These are phyloP conservation scores for Capitulum mitella DNA, from an alignment of 2,888 invertebrate species.

Conservation along the genomic window DNA sequence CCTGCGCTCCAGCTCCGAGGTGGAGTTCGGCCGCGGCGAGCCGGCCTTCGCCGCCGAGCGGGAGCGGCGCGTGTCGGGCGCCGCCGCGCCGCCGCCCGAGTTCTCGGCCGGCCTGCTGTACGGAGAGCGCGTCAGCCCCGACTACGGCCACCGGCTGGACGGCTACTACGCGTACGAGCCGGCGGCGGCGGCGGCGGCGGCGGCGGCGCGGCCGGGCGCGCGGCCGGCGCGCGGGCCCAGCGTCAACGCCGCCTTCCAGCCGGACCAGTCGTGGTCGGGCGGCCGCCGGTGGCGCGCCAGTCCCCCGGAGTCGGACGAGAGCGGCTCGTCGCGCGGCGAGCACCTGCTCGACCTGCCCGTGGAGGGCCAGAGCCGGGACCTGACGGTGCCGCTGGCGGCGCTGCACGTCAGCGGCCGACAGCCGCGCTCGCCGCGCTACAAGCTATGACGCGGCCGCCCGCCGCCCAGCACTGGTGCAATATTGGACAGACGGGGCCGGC, in stretches of 20 bases:
- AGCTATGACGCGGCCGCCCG: not conserved
- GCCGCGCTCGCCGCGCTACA: not conserved
- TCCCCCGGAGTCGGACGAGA: constrained; percentile 20
- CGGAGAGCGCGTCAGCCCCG: constrained; percentile 34
- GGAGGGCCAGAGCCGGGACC: constrained; percentile 11
- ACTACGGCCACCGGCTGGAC: constrained; percentile 29
- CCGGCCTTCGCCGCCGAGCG: not conserved
- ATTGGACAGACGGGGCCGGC: not conserved
- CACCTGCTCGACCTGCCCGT: constrained; percentile 17
- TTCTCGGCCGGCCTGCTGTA: constrained; percentile 34
- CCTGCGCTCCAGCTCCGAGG: not conserved
- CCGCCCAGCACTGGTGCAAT: not conserved
- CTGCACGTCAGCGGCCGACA: not conserved
- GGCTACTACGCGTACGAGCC: not conserved
- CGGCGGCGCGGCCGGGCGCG: constrained; percentile 27
- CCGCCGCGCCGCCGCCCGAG: constrained; percentile 28
- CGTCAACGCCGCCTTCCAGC: constrained; percentile 12
- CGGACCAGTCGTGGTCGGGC: not conserved
- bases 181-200: constrained; percentile 27
- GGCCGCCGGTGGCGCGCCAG: not conserved
- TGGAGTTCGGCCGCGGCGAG: too few relatives aligned
- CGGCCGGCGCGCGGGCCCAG: not conserved
- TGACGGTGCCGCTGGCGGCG: constrained; percentile 15
- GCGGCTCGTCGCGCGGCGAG: constrained; percentile 22
- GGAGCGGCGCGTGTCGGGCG: constrained; percentile 27